These are phyloP conservation scores for Lissocephala sabroskyi DNA, from an alignment of 2,888 invertebrate genomes.

Conservation along the genomic window DNA sequence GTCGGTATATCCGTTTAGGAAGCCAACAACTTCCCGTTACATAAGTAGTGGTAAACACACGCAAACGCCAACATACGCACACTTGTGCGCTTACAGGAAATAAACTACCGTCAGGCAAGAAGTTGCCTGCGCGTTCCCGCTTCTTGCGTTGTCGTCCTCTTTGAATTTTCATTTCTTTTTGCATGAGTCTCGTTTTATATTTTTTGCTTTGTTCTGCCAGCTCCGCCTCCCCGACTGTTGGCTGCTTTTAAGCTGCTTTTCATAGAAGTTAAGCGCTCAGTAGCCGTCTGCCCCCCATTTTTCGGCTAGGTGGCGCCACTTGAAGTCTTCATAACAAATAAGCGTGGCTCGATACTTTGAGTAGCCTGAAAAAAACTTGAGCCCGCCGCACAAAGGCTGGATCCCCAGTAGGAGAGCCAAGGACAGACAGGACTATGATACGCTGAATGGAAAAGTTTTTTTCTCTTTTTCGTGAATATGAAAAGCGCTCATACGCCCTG, in stretches of 20 bases:
- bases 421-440: background rate
- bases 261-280: too few relatives aligned
- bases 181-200: conserved; percentile 3
- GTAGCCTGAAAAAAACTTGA: conserved; percentile 50
- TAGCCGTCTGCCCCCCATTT: too few relatives aligned
- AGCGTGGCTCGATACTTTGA: conserved; percentile 48
- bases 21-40: conserved; percentile 55
- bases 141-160: conserved; percentile 6
- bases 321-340: conserved; percentile 54
- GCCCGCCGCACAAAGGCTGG: conserved; percentile 9
- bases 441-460: background rate
- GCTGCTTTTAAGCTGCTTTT: background rate
- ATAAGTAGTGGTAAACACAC: conserved; percentile 44
- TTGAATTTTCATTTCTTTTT: conserved; percentile 25
- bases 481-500: conserved; percentile 23
- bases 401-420: background rate
- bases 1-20: conserved; percentile 61
- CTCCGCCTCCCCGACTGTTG: too few relatives aligned
- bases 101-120: conserved; percentile 24
- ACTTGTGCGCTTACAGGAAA: conserved; percentile 17
- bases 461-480: too few relatives aligned
- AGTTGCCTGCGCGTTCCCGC: background rate
- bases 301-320: conserved; percentile 9
- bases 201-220: too few relatives aligned
- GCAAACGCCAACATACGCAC: conserved; percentile 13